Base-by-base conservation (phyloP, 2,888 invertebrate species). In the Tenthredo notha region DNA sequence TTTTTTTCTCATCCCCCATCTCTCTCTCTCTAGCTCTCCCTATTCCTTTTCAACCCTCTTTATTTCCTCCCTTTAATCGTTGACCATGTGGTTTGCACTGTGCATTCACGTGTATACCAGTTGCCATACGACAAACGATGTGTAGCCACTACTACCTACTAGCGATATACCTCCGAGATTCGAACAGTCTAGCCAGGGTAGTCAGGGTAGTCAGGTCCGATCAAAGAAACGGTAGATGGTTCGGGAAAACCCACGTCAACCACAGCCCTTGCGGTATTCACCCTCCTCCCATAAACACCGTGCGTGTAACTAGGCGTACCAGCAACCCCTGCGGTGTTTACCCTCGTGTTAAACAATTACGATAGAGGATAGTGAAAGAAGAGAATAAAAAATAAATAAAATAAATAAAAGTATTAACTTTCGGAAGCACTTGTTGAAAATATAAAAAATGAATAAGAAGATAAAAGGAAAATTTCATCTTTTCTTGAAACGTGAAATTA, bases 261-360 rank as follows among this genome's bases (percentile, higher is more conserved):
- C 77, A 33, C 77, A 33, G 6, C 80, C 80, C 80, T 40, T 25
- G 37, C 18, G 18, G 29, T 21, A 6, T 25, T 50, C 9, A 29
- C 77, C 50, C 77, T 77, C 50, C 7, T 29, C 75, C 75, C 33
- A 33, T 77, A 50, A 77, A 58, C 80, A 80, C 61, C 40, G 37
- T 15, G 80, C 33, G 58, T 80, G n/a, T 80, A 80, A 80, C 80
- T 61, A 61, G 58, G 80, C 80, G 80, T 80, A 18, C 54, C n/a
- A n/a, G 54, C 33, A 54, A 21, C 40, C 33, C 67, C 67, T 67
- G 43, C 12, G 29, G 77, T 77, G 47, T 47, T 77, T 77, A 77
- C 50, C 77, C 77, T 77, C n/a, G 50, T 77, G 77, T 47, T 77
- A 54, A 47, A 77, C 77, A 15, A 77, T 54, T 54, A 33, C 72